A percentile compares a stretch with the other conserved stretches of the same genome.
Conservation (phyloP, 1,140 invertebrate species). For the Colletes latitarsis region DNA sequence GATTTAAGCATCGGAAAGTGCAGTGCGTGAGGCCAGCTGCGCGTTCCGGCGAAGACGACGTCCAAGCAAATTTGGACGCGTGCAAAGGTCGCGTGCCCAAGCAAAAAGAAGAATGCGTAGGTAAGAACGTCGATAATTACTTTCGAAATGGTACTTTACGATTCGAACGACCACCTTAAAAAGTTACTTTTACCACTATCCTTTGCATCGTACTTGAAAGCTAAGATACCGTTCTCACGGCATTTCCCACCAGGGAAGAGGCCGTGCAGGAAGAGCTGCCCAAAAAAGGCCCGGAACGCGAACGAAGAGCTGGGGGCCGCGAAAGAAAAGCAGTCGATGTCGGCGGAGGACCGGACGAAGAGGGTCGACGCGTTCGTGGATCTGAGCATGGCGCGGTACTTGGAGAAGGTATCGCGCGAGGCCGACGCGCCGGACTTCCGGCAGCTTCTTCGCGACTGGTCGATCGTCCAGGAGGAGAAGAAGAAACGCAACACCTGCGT, state of each 20-base stretch:
- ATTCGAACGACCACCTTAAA: too few relatives aligned
- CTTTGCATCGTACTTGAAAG: too few relatives aligned
- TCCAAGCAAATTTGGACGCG: conserved; percentile 75
- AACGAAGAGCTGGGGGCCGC: not conserved
- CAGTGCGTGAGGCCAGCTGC: conserved; percentile 79
- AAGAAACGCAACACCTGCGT: conserved; percentile 35
- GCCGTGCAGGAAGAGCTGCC: conserved; percentile 74
- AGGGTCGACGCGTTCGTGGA: conserved; percentile 63
- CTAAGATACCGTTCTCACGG: too few relatives aligned
- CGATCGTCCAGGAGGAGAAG: conserved; percentile 47
- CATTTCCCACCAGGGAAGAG: conserved; percentile 56
- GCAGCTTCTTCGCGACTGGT: conserved; percentile 61
- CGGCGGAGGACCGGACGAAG: not conserved
- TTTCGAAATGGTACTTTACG: too few relatives aligned
- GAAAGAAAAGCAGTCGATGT: not conserved
- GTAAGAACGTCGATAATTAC: conserved; percentile 43
- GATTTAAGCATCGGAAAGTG: conserved; percentile 75
- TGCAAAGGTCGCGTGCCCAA: conserved; percentile 75
- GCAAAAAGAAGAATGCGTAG: conserved; percentile 68
- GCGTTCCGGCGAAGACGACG: conserved; percentile 75
- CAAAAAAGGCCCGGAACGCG: conserved; percentile 59
- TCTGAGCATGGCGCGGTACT: conserved; percentile 35
- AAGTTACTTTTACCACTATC: too few relatives aligned
- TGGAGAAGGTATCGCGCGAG: conserved; percentile 5
- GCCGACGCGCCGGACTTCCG: conserved; percentile 37